Evolutionary conservation across 2,113 vertebrate species (phyloP).

Genomic region (Turdus rufiventris): DNA sequence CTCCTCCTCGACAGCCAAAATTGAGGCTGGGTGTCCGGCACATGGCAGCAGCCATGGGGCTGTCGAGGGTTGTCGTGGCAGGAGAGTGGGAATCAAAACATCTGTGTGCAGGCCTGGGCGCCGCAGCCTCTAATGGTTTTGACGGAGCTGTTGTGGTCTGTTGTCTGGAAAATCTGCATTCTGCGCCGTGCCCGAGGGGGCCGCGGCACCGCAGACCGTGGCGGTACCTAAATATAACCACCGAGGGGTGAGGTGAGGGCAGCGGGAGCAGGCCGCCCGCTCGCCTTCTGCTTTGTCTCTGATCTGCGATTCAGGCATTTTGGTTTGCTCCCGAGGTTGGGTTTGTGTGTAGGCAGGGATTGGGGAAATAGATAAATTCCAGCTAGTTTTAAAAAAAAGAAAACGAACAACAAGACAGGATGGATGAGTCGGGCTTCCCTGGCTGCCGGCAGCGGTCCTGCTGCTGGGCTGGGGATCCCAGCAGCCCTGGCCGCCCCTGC

Average conservation of each 20-base stretch:
- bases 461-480: neutral
- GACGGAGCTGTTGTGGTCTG: constrained; percentile 60
- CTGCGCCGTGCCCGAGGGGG: constrained; percentile 38
- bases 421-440: neutral
- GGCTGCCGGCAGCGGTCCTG: neutral
- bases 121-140: constrained; percentile 15
- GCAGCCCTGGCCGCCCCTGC: neutral
- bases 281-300: constrained; percentile 40
- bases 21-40: neutral
- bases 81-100: constrained; percentile 62
- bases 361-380: constrained; percentile 12
- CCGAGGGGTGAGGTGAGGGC: constrained; percentile 54
- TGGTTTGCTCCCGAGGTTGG: neutral
- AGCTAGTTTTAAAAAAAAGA: neutral
- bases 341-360: constrained; percentile 27
- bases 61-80: constrained; percentile 36
- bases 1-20: neutral
- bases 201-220: constrained; percentile 26
- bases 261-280: neutral
- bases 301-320: neutral
- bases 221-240: constrained; percentile 52
- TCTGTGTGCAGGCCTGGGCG: constrained; percentile 48
- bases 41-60: neutral
- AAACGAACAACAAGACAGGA: neutral
- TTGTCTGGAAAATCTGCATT: constrained; percentile 52